Conservation (phyloP, 2,888 invertebrate genomes). For the Lasioglossum lativentre region DNA sequence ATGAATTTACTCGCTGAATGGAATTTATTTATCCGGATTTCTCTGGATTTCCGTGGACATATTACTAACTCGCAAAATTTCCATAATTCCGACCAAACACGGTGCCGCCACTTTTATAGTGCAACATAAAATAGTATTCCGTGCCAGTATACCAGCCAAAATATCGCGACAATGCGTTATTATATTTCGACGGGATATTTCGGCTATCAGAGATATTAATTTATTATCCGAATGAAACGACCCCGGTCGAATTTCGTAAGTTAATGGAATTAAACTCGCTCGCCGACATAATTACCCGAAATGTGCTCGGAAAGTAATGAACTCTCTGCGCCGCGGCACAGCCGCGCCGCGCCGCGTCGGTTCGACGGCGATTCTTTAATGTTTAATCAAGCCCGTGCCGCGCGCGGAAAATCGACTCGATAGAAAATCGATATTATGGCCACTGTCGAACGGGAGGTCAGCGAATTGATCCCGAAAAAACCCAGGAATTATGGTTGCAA, state of each 20-base stretch:
- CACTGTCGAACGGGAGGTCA: neutral
- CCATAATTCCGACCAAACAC: neutral
- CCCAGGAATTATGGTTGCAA: neutral
- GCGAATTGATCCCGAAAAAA: neutral
- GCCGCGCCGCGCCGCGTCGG: no score
- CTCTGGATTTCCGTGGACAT: no score
- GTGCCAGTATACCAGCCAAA: neutral
- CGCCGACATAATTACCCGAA: conserved; percentile 8
- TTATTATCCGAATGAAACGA: conserved; percentile 9
- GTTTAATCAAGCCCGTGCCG: conserved; percentile 2
- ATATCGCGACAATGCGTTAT: conserved; percentile 6
- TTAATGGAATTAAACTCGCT: conserved; percentile 13
- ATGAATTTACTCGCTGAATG: no score
- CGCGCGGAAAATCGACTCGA: neutral
- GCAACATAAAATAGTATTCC: neutral
- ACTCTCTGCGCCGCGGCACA: neutral
- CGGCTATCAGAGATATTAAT: neutral
- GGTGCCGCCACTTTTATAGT: neutral
- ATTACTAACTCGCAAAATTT: neutral
- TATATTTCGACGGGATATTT: neutral
- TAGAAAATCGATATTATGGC: neutral
- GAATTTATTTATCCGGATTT: neutral
- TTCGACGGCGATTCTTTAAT: neutral
- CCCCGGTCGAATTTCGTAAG: neutral
- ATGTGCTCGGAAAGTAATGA: conserved; percentile 14